Conservation (phyloP, 2,888 invertebrate genomes). For the Amphiduros pacificus region DNA sequence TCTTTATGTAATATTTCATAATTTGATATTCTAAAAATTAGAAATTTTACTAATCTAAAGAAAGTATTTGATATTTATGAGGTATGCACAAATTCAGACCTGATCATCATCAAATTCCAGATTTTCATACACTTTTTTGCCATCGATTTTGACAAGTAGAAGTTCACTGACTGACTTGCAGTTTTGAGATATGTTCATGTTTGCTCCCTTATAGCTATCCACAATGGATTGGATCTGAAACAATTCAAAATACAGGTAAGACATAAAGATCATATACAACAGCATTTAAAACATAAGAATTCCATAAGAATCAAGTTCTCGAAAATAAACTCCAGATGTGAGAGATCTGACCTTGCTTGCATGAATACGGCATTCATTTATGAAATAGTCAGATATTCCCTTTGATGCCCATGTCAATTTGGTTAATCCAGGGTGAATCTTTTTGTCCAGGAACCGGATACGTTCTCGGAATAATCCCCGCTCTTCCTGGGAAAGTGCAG, state of each 20-base stretch:
- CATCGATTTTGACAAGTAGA: constrained; percentile 57
- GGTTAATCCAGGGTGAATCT: constrained; percentile 60
- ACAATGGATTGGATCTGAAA: constrained; percentile 68
- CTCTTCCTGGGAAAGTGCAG: constrained; percentile 76
- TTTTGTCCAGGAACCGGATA: constrained; percentile 64
- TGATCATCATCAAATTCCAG: constrained; percentile 58
- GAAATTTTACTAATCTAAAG: no score
- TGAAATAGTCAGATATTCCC: constrained; percentile 57
- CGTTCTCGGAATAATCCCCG: constrained; percentile 76
- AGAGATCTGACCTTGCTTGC: constrained; percentile 43
- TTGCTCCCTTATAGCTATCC: constrained; percentile 81
- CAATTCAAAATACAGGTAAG: not conserved
- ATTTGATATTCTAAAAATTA: not conserved
- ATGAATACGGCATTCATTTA: constrained; percentile 55
- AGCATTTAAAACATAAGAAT: not conserved
- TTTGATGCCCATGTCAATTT: constrained; percentile 59
- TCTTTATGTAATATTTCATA: not conserved
- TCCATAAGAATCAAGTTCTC: not conserved
- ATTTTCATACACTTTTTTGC: constrained; percentile 57
- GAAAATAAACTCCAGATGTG: not conserved
- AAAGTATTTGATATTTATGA: no score
- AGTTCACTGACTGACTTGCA: constrained; percentile 58
- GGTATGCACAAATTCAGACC: no score
- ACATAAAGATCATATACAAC: not conserved
- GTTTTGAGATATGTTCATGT: constrained; percentile 60